Evolutionary conservation across 2,113 vertebrate species (phyloP), one percentile per base, ranked within the genome.

Genomic region (Cygnus atratus): DNA sequence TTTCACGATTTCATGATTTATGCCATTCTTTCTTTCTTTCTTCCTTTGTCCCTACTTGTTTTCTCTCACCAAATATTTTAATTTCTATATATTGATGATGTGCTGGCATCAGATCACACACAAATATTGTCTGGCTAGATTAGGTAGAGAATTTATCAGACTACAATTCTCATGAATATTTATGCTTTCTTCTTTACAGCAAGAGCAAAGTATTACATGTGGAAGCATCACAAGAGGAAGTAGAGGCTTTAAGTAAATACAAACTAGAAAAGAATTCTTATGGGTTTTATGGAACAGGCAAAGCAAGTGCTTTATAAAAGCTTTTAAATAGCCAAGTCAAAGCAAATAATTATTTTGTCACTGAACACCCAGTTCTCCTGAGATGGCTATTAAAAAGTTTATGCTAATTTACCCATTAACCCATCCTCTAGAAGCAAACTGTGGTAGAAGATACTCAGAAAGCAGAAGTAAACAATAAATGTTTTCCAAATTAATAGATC

Each of bases 341-440:
- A 94, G 71, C 55, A 95, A 90, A 90, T 65, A 63, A 78, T 55
- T 59, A 26, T 71, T 85, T 84, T 70, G 28, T n/a, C 77, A 77
- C 19, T 68, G 63, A 94, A 63, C 48, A 74, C 22, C 44, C 62
- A 54, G 48, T 43, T 91, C 75, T 88, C 67, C 43, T 58, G 75
- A 87, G 74, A 65, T 20, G 31, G 24, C 39, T 61, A 44, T 87
- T 90, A 59, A 86, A 87, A 92, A 77, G 55, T 75, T 77, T 50
- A 31, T 58, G 62, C 5, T 54, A 67, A 85, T 79, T 89, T 67
- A 68, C 17, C 54, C 58, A 50, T 18, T 48, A 57, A 31, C 21
- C 16, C 54, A 37, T 21, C 33, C 58, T 66, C 46, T 35, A 44
- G 59, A 91, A 76, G 50, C 14, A 79, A 84, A 79, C 58, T 4